Base-by-base conservation (phyloP, 2,113 vertebrate genomes). In the Charadrius vociferus region DNA sequence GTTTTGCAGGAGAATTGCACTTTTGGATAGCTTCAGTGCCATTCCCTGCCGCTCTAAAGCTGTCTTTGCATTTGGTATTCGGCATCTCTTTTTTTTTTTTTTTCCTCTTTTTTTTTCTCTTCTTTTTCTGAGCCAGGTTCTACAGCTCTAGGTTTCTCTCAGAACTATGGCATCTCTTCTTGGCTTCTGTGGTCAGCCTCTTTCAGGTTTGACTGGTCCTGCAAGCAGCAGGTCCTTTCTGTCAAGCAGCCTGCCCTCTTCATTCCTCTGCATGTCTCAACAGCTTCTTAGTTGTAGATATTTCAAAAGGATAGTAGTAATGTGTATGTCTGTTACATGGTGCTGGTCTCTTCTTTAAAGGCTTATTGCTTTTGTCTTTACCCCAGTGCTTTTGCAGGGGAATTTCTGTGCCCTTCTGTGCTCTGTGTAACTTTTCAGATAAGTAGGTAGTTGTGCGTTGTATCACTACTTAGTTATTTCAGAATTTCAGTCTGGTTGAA, bases 171-270 rank as follows among this genome's bases (percentile, higher is more conserved):
- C 78, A 93, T 94, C 87, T 87, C 66, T 84, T 39, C 36, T 71
- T 94, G 62, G 78, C 78, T 96, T 93, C 71, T 8, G 23, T 95
- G 95, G 96, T 93, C 95, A 95, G 55, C 85, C 72, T 66, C 32
- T 88, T 96, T 95, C 96, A 96, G 94, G 97, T 97, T 66, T 90
- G 88, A 94, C 96, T 88, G 96, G 96, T 97, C 95, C 75, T 88
- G 70, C 93, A 72, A 85, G 95, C 56, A 80, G 87, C 79, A 86
- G 78, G 92, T 81, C 88, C 90, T 74, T 68, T 92, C 82, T 83
- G 85, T 96, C 47, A 43, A 9, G 85, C 88, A 86, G 41, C 95
- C 67, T 92, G 82, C 67, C 52, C 86, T 92, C 88, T 30, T 95
- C 93, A 78, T 97, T 97, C 96, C 85, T 94, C 61, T 88, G 80